Evolutionary conservation across 2,113 vertebrate species (phyloP), one percentile per base, ranked within the genome.

Genomic region (Melozone crissalis): DNA sequence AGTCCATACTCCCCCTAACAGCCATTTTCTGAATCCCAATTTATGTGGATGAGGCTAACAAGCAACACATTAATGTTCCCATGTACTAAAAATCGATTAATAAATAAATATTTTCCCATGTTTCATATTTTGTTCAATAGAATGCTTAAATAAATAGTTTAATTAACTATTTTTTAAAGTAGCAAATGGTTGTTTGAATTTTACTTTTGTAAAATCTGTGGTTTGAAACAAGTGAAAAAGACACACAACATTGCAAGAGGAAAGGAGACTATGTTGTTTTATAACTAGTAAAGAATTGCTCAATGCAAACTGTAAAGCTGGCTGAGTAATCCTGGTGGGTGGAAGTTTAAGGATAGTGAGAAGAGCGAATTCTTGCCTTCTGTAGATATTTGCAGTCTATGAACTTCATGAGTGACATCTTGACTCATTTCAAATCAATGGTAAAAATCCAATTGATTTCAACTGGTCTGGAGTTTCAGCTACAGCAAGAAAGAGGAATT

Each of bases 231-330:
- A 58, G 14, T 9, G 76, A 17, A 51, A 61, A 13, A 28, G n/a
- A 2, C 13, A 6, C 17, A 5, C 15, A 78, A 46, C 1, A 30
- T 28, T 37, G 17, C 7, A 59, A 39, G 9, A 37, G 1, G 6
- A 2, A 90, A 87, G 14, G 15, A 67, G 8, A 43, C 2, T 7
- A 13, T 39, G 13, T 14, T 14, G 33, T 58, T 71, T 87, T 84
- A n/a, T n/a, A n/a, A 71, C 58, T 4, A 46, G 7, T 51, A 44
- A 62, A 68, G 23, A 43, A 51, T 15, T 63, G 8, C 24, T 87
- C 16, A 54, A 39, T 57, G 33, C 5, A 66, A 61, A 74, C 27
- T 69, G 15, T 69, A 74, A 37, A 69, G 5, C 5, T 85, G 46
- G 4, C 26, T 73, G 83, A 78, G 46, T 23, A 71, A 58, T 28